These are phyloP conservation scores for Dioctria rufipes DNA, from an alignment of 2,888 invertebrate genomes.

Conservation along the genomic window DNA sequence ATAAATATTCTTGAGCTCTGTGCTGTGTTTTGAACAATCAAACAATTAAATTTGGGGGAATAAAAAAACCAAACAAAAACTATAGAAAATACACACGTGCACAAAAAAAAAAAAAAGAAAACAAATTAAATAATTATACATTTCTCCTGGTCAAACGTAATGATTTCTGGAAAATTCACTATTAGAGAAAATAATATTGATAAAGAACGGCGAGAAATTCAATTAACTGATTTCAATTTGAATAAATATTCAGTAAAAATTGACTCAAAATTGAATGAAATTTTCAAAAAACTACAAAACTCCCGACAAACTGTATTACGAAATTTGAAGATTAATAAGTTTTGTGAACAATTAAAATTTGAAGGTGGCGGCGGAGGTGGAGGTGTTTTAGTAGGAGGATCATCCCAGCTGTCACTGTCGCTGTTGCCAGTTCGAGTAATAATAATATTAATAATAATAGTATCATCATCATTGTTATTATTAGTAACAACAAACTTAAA, in stretches of 20 bases:
- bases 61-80: background rate
- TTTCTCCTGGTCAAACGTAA: conserved; percentile 43
- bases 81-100: background rate
- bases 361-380: conserved; percentile 68
- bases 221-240: conserved; percentile 5
- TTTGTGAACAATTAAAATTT: conserved; percentile 67
- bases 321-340: conserved; percentile 12
- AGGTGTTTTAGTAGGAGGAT: conserved; percentile 60
- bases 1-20: too few relatives aligned
- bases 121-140: background rate
- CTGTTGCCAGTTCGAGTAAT: background rate
- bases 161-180: conserved; percentile 49
- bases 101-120: conserved; percentile 13
- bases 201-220: conserved; percentile 16
- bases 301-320: background rate
- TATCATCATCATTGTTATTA: too few relatives aligned
- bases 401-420: background rate
- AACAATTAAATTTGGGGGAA: too few relatives aligned
- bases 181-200: conserved; percentile 25
- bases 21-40: too few relatives aligned
- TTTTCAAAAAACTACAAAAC: background rate
- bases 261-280: conserved; percentile 20
- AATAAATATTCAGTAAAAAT: conserved; percentile 8
- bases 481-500: too few relatives aligned
- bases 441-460: background rate